A percentile compares a stretch with the other conserved stretches of the same genome.
Conservation (phyloP, 2,888 invertebrate species). For the Gymnosoma rotundatum region DNA sequence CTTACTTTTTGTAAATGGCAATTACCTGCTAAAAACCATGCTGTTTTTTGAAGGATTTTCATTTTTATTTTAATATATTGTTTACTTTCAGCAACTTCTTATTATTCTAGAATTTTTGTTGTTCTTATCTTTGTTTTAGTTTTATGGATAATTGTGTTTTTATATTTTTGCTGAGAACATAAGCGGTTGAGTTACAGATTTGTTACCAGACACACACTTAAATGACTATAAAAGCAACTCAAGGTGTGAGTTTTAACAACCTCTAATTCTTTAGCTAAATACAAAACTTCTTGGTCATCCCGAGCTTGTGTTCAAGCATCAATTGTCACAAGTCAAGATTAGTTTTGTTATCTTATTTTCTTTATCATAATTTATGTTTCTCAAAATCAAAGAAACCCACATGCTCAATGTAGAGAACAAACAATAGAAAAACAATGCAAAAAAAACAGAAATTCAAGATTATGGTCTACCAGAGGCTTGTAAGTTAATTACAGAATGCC, state of each 20-base stretch:
- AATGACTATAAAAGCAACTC: constrained; percentile 54
- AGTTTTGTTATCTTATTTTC: constrained; percentile 33
- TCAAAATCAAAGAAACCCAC: constrained; percentile 15
- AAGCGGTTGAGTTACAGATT: constrained; percentile 21
- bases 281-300: constrained; percentile 20
- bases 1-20: constrained; percentile 65
- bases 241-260: constrained; percentile 68
- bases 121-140: constrained; percentile 3
- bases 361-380: constrained; percentile 20
- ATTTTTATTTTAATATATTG: constrained; percentile 29
- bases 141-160: constrained; percentile 26
- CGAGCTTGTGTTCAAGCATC: constrained; percentile 53
- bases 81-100: not conserved
- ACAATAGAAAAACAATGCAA: constrained; percentile 7
- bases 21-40: constrained; percentile 72
- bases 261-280: constrained; percentile 22
- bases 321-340: constrained; percentile 71
- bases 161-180: constrained; percentile 40
- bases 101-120: not conserved
- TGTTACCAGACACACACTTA: constrained; percentile 50
- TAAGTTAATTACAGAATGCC: constrained; percentile 68
- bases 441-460: constrained; percentile 35
- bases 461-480: constrained; percentile 55
- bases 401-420: not conserved
- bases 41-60: constrained; percentile 69